Evolutionary conservation across 2,113 vertebrate species (phyloP), one percentile per base, ranked within the genome.

Genomic region (Menidia beryllina): DNA sequence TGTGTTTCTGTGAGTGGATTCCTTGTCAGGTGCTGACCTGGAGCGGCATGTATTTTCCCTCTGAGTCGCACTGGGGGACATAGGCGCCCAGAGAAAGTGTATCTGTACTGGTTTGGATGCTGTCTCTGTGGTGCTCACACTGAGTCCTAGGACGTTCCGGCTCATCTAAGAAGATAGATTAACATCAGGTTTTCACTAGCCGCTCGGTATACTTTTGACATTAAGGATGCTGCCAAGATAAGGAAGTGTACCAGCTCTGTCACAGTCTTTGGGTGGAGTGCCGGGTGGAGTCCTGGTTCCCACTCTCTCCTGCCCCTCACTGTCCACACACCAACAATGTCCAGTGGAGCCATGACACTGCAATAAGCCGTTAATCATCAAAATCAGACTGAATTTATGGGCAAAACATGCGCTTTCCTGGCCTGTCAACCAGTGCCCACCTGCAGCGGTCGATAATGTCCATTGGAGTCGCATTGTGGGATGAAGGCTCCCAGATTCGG

Each of bases 251-350:
- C 81, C 81, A 71, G 45, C 19, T 36, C n/a, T 59, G 17, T 75
- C 57, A 59, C 81, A 83, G 25, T 71, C 51, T 23, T 2, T 43
- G 1, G 62, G 69, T 14, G 87, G 53, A 7, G 84, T 79, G 45
- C 95, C 94, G 0, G 95, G 93, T 0, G 85, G 78, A 0, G 89
- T 95, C 48, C 91, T 90, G 0, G 95, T 97, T 14, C 94, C 95
- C 0, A 88, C 65, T 51, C 93, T 88, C 84, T 97, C 95, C 54
- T 91, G 90, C 17, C 96, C 95, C 0, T 82, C 58, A 0, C 12
- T 54, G 3, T 95, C 93, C 83, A 98, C 95, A 0, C 96, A 97
- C 95, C 96, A 97, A 73, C 96, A 97, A 58, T 96, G 69, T 50
- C 95, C 95, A 0, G 92, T 94, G 63, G 93, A 93, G 27, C 91